Base-by-base conservation (phyloP, 2,888 invertebrate genomes). In the Rutpela maculata region DNA sequence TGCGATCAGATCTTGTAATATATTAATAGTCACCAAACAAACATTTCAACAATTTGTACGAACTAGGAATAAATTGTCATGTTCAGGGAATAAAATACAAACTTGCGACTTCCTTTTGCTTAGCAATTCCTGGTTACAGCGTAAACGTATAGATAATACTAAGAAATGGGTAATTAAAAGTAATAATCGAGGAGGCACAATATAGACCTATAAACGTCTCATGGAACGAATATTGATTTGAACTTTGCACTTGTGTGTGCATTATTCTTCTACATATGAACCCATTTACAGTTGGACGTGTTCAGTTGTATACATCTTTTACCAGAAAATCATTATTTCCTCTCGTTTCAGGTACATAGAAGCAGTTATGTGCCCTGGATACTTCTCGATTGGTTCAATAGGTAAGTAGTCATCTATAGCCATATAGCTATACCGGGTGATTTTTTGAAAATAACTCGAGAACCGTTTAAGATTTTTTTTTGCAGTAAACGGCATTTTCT, bases 381-480 rank as follows among this genome's bases (percentile, higher is more conserved):
- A 83, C 84, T 76, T 76, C 84, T 84, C 87, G 89, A 89, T 89
- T 89, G 89, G 90, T 89, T 88, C 89, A 88, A 89, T 90, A 90
- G 89, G 89, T n/a, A n/a, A n/a, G n/a, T 89, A 89, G 88, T 89
- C 90, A 90, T 90, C 90, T 90, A 90, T 90, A 90, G 90, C 90
- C 89, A 90, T 89, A 89, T 89, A 87, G 88, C 89, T 87, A 89
- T 89, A 91, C n/a, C n/a, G n/a, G n/a, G n/a, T n/a, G n/a, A n/a
- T n/a, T n/a, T n/a, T n/a, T n/a, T n/a, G n/a, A n/a, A n/a, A n/a
- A n/a, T n/a, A n/a, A n/a, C n/a, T n/a, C n/a, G n/a, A n/a, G n/a
- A n/a, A n/a, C n/a, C n/a, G n/a, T n/a, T n/a, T n/a, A n/a, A n/a
- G n/a, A n/a, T n/a, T n/a, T n/a, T n/a, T n/a, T n/a, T n/a, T n/a